Evolutionary conservation across 2,888 invertebrate species (phyloP).

Genomic region (Aethes cnicana): DNA sequence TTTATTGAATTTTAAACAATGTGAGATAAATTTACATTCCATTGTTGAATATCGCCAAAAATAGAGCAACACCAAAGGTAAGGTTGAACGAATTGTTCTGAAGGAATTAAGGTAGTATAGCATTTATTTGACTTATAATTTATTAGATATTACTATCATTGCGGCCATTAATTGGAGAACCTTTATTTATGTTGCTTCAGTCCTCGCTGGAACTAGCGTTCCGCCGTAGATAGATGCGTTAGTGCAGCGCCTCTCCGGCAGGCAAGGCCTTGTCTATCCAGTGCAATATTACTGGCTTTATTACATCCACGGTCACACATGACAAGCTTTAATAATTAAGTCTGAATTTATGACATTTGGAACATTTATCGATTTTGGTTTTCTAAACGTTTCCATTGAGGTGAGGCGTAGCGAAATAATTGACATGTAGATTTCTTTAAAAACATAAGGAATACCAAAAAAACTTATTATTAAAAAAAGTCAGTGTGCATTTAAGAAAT

Average conservation of each 20-base stretch:
- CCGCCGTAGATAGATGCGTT: constrained; percentile 37
- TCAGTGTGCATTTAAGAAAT: constrained; percentile 68
- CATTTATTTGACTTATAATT: constrained; percentile 79
- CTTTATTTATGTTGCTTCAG: constrained; percentile 55
- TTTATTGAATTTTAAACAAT: constrained; percentile 50
- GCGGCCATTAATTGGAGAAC: constrained; percentile 34
- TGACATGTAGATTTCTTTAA: constrained; percentile 21
- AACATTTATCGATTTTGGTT: constrained; percentile 34
- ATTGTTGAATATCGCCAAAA: constrained; percentile 71
- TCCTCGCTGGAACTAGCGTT: constrained; percentile 41
- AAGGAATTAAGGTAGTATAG: constrained; percentile 80
- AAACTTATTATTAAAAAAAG: constrained; percentile 44
- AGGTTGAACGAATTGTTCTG: constrained; percentile 68
- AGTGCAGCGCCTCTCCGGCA: constrained; percentile 24
- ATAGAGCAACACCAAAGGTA: constrained; percentile 76
- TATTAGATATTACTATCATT: constrained; percentile 39
- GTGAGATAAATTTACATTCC: constrained; percentile 75
- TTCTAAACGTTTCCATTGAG: constrained; percentile 27
- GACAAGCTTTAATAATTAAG: constrained; percentile 61
- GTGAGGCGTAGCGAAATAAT: constrained; percentile 19
- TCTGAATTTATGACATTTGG: constrained; percentile 40
- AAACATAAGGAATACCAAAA: constrained; percentile 28
- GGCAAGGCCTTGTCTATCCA: constrained; percentile 37
- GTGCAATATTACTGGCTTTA: constrained; percentile 47
- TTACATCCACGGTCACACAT: constrained; percentile 37